phyloP scores from a whole-genome alignment of 1,140 invertebrate genomes.

The Gonioctena quinquepunctata region DNA sequence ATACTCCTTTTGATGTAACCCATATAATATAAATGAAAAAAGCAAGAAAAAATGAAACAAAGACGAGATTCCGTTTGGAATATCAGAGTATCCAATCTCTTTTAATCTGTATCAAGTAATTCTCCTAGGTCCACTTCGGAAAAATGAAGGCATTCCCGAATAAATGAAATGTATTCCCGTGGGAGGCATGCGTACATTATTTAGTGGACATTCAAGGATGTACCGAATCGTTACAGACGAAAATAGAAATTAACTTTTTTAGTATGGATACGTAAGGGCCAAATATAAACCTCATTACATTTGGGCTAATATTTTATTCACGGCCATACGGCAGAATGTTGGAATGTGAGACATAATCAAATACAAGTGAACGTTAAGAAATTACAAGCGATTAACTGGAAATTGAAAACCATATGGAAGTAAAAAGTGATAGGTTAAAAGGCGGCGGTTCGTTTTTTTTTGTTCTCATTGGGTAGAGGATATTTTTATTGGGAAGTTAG shows the following conservation, averaged over 20 bases:
- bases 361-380: no score
- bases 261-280: neutral
- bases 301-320: neutral
- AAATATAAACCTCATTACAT: neutral
- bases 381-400: no score
- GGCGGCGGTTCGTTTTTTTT: no score
- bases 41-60: conserved; percentile 39
- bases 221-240: conserved; percentile 28
- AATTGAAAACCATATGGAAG: no score
- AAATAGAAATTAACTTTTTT: conserved; percentile 22
- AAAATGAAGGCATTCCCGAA: conserved; percentile 52
- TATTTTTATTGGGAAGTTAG: no score
- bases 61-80: conserved; percentile 46
- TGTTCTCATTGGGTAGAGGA: no score
- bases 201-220: conserved; percentile 41
- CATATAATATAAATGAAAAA: conserved; percentile 42
- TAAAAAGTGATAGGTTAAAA: no score
- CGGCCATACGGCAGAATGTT: neutral
- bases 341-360: no score
- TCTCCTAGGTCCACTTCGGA: conserved; percentile 50
- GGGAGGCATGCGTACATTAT: conserved; percentile 49
- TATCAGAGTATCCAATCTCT: conserved; percentile 52
- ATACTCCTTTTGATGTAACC: conserved; percentile 28
- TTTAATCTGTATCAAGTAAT: conserved; percentile 53
- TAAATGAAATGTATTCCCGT: conserved; percentile 52